phyloP scores from a whole-genome alignment of 1,140 invertebrate species.

The Papilio polyxenes region DNA sequence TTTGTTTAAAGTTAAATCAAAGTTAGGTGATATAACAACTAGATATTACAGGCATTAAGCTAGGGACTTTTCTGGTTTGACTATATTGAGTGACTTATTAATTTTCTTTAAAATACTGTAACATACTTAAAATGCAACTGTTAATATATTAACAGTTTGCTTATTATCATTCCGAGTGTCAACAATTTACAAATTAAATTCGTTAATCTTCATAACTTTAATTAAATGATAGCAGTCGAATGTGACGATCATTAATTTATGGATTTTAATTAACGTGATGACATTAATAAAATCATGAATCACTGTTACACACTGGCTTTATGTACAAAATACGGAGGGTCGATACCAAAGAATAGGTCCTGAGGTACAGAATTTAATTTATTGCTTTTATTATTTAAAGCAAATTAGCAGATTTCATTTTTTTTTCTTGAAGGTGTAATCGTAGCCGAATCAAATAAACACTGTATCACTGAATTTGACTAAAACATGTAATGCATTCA shows the following conservation, averaged over 20 bases:
- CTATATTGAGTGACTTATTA: no score
- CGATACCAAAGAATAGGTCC: background rate
- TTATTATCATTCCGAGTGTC: conserved; percentile 2
- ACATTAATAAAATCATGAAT: conserved; percentile 21
- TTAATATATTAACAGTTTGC: background rate
- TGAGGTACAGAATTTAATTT: background rate
- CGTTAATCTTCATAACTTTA: conserved; percentile 27
- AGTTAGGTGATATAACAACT: no score
- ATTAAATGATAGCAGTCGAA: conserved; percentile 25
- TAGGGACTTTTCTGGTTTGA: no score
- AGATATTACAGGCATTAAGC: no score
- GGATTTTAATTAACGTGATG: conserved; percentile 25
- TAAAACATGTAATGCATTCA: no score
- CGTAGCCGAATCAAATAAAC: background rate
- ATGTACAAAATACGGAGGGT: background rate
- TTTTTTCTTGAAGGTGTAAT: background rate
- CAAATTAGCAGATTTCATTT: background rate
- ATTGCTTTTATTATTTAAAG: conserved; percentile 15
- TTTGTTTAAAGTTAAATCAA: no score
- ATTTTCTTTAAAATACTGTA: background rate
- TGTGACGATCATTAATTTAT: conserved; percentile 28
- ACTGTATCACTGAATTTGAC: background rate
- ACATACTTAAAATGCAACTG: background rate
- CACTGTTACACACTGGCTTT: conserved; percentile 6
- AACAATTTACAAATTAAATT: conserved; percentile 24